Percentiles rank a stretch among this genome's conserved stretches.
These are phyloP conservation scores for Pristiophorus japonicus DNA, from an alignment of 2,113 vertebrate species.

Conservation along the genomic window DNA sequence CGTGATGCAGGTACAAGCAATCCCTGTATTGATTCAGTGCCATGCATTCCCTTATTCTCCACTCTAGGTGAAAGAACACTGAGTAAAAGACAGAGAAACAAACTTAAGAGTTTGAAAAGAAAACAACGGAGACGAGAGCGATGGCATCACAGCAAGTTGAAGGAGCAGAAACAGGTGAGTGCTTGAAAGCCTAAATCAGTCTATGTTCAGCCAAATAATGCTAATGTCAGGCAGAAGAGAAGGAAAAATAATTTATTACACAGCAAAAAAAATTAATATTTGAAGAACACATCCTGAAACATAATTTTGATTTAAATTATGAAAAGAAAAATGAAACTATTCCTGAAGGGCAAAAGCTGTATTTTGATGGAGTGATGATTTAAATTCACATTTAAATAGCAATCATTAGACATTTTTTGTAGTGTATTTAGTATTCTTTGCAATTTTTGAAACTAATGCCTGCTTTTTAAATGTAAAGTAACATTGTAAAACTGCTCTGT, in stretches of 20 bases:
- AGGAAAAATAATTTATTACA: background rate
- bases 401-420: background rate
- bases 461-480: background rate
- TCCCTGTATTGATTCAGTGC: background rate
- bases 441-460: background rate
- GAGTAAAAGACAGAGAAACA: slow-evolving; percentile 69
- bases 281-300: background rate
- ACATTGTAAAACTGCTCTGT: background rate
- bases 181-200: background rate
- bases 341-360: background rate
- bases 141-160: slow-evolving; percentile 54
- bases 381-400: too few relatives aligned
- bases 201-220: background rate
- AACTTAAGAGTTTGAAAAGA: slow-evolving; percentile 64
- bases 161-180: slow-evolving; percentile 57
- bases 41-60: slow-evolving; percentile 19
- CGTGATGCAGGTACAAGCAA: background rate
- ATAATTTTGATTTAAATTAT: background rate
- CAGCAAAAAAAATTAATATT: background rate
- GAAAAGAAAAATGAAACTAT: background rate
- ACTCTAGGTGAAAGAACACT: slow-evolving; percentile 52
- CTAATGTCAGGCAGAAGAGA: background rate
- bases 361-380: too few relatives aligned
- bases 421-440: background rate
- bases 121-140: slow-evolving; percentile 65